Conservation (phyloP, 2,113 vertebrate species). For the Varanus komodoensis region DNA sequence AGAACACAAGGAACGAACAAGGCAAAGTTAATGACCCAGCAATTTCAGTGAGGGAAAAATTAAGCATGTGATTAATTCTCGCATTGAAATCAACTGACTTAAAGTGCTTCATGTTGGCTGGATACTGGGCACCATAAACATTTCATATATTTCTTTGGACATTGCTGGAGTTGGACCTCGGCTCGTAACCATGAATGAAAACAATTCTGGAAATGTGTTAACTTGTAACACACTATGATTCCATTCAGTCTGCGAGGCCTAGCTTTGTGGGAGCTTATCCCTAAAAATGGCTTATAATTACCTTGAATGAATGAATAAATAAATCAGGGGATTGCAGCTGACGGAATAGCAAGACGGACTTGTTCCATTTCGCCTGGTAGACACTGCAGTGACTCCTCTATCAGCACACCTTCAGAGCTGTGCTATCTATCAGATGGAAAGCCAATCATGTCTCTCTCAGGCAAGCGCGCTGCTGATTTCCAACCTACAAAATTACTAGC, state of each 20-base stretch:
- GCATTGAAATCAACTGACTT: background rate
- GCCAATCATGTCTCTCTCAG: background rate
- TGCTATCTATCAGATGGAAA: background rate
- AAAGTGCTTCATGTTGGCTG: background rate
- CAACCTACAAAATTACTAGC: slow-evolving; percentile 59
- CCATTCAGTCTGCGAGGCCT: background rate
- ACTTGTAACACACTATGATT: background rate
- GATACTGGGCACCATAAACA: background rate
- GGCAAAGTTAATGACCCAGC: background rate
- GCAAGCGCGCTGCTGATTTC: slow-evolving; percentile 59
- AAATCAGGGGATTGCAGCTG: background rate
- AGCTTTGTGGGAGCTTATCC: background rate
- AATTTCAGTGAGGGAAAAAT: background rate
- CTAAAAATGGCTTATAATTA: background rate
- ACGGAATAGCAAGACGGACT: background rate
- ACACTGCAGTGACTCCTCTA: background rate
- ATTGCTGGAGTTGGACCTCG: background rate
- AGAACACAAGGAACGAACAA: background rate
- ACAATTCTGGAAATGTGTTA: background rate
- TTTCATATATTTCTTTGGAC: background rate
- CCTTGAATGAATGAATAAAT: background rate
- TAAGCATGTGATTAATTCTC: background rate
- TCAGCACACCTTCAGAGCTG: background rate
- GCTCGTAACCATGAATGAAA: background rate
- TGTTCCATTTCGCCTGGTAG: background rate